These are phyloP conservation scores for Takifugu bimaculatus DNA, from an alignment of 2,113 vertebrate species.

Conservation along the genomic window DNA sequence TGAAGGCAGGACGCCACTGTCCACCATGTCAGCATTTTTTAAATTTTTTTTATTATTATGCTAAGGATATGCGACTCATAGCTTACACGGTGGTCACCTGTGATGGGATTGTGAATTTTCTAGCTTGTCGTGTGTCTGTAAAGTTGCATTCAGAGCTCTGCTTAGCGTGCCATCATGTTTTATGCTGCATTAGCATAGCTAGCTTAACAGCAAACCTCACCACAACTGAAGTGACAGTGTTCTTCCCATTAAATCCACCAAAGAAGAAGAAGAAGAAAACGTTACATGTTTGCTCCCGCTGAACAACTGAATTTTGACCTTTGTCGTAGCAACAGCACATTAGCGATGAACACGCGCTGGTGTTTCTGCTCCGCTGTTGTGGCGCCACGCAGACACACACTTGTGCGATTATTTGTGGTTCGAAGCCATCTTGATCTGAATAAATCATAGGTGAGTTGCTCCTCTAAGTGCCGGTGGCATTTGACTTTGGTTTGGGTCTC, in stretches of 20 bases:
- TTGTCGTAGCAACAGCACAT: slow-evolving; percentile 7
- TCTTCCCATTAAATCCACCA: too few relatives aligned
- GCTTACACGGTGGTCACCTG: too few relatives aligned
- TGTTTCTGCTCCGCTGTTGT: slow-evolving; percentile 22
- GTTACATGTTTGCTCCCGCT: neutral
- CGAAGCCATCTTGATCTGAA: slow-evolving; percentile 35
- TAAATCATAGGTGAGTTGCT: slow-evolving; percentile 60
- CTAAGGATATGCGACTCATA: too few relatives aligned
- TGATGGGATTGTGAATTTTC: too few relatives aligned
- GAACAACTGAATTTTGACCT: slow-evolving; percentile 7
- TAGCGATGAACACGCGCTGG: neutral
- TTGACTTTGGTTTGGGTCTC: slow-evolving; percentile 64
- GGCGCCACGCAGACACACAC: neutral
- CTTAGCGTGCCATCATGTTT: too few relatives aligned
- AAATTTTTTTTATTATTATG: too few relatives aligned
- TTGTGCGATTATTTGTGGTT: slow-evolving; percentile 41
- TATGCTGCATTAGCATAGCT: too few relatives aligned
- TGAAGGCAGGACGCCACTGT: too few relatives aligned
- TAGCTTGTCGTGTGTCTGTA: too few relatives aligned
- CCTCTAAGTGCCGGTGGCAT: slow-evolving; percentile 45
- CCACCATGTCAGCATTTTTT: too few relatives aligned
- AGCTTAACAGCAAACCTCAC: too few relatives aligned
- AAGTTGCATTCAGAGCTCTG: too few relatives aligned
- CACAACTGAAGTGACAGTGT: neutral
- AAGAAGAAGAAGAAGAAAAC: neutral